Evolutionary conservation across 2,888 invertebrate genomes (phyloP), one percentile per base, ranked within the genome.

Genomic region (Cheiracanthium punctorium): DNA sequence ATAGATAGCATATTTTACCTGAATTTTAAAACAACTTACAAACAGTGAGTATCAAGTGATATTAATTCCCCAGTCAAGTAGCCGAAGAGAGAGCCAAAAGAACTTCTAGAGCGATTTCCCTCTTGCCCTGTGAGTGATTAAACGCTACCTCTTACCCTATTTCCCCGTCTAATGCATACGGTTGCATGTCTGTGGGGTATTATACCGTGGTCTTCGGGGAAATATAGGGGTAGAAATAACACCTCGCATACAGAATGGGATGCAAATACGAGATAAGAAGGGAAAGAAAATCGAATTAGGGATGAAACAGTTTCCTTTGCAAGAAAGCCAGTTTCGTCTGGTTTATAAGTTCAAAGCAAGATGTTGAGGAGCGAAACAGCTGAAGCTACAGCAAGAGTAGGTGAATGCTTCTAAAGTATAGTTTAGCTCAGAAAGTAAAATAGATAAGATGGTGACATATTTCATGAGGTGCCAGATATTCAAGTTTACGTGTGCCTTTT

Each of bases 111-210:
- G 48, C 48, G 2, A 48, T 48, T 48, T 48, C 48, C 48, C 48
- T 48, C 48, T 48, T 48, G 48, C 48, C 48, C 48, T 48, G 17
- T 48, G 48, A 48, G 48, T 48, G 48, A 48, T 48, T 48, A 48
- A 48, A 48, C 48, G 17, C 48, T n/a, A 48, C 17, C 48, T 7
- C 17, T 48, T n/a, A 17, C 48, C 17, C 48, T n/a, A 48, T 48
- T 48, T 48, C 17, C 48, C 8, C 8, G 17, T 48, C 48, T 48
- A 17, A 48, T 17, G 8, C 14, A 10, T 17, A 48, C 8, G 14
- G 2, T 2, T 14, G 48, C 17, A 17, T 48, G 17, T 48, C 48
- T 48, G 48, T 48, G 17, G 48, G 48, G 48, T 14, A 48, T 48
- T 48, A 48, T 48, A 10, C 48, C 17, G 2, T 48, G 48, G 48